Evolutionary conservation across 2,888 invertebrate genomes (phyloP).

Genomic region (Poecilus cupreus): DNA sequence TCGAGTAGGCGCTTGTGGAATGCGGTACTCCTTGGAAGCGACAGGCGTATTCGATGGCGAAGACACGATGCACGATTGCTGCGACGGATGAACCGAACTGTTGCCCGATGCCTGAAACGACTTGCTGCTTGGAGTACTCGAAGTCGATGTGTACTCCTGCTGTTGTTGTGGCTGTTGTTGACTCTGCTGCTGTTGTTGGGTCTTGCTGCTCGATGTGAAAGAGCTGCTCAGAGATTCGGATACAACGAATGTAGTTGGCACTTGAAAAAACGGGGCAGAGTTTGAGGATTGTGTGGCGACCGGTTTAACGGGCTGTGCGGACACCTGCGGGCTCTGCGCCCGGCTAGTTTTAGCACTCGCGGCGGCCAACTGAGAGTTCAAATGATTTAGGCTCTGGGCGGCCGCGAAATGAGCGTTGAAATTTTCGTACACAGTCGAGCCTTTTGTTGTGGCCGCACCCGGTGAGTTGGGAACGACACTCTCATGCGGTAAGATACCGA

Average conservation of each 20-base stretch:
- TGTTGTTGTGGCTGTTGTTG: conserved; percentile 68
- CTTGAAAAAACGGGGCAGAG: conserved; percentile 78
- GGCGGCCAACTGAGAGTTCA: conserved; percentile 78
- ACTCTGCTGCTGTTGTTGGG: conserved; percentile 70
- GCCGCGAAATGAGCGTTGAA: conserved; percentile 83
- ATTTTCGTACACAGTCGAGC: conserved; percentile 77
- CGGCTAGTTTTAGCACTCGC: conserved; percentile 76
- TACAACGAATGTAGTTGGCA: conserved; percentile 77
- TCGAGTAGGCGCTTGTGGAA: conserved; percentile 76
- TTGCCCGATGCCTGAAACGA: conserved; percentile 68
- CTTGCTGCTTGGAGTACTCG: conserved; percentile 75
- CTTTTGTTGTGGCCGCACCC: conserved; percentile 77
- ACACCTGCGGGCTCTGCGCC: conserved; percentile 73
- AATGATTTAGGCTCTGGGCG: conserved; percentile 79
- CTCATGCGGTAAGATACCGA: conserved; percentile 86
- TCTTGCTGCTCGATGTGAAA: conserved; percentile 76
- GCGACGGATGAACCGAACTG: conserved; percentile 75
- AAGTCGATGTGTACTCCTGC: conserved; percentile 65
- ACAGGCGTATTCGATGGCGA: conserved; percentile 76
- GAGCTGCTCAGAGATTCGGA: conserved; percentile 71
- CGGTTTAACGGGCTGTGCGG: conserved; percentile 70
- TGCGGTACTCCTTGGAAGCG: conserved; percentile 78
- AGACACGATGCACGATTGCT: conserved; percentile 84
- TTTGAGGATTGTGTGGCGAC: conserved; percentile 68
- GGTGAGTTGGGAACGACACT: conserved; percentile 82